Conservation (phyloP, 2,888 invertebrate genomes). For the Iselma pallidipennis region DNA sequence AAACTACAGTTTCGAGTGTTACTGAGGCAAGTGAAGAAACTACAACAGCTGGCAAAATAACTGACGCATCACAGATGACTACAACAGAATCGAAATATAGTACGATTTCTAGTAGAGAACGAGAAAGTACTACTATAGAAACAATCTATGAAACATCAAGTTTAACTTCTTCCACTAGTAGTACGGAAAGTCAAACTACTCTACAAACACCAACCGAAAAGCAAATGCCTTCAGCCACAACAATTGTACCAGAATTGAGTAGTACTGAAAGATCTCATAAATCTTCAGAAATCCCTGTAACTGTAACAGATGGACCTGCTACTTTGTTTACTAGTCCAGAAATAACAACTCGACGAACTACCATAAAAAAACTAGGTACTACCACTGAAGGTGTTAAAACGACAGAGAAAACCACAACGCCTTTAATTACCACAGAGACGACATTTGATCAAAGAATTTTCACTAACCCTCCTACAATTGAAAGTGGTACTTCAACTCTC, state of each 20-base stretch:
- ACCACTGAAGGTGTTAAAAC: neutral
- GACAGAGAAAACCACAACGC: too few species aligned
- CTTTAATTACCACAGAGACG: too few species aligned
- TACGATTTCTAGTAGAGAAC: neutral
- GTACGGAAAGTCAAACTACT: neutral
- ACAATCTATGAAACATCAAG: neutral
- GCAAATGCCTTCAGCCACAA: neutral
- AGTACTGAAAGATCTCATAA: neutral
- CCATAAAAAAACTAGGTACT: neutral
- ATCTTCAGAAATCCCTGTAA: neutral
- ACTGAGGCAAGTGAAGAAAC: too few species aligned
- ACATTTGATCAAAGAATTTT: too few species aligned
- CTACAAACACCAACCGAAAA: neutral
- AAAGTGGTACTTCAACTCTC: too few species aligned
- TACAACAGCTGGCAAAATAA: too few species aligned
- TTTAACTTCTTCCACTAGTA: neutral
- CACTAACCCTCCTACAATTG: too few species aligned
- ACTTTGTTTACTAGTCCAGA: neutral
- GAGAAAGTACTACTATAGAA: conserved; percentile 1
- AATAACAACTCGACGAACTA: neutral
- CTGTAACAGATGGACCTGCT: neutral
- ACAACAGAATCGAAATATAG: neutral
- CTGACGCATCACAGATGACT: too few species aligned
- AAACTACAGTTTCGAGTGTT: too few species aligned
- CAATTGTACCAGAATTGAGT: neutral